Evolutionary conservation across 2,797 vertebrate species (phyloP), one percentile per base, ranked within the genome.

Genomic region (Zenarchopterus dispar): DNA sequence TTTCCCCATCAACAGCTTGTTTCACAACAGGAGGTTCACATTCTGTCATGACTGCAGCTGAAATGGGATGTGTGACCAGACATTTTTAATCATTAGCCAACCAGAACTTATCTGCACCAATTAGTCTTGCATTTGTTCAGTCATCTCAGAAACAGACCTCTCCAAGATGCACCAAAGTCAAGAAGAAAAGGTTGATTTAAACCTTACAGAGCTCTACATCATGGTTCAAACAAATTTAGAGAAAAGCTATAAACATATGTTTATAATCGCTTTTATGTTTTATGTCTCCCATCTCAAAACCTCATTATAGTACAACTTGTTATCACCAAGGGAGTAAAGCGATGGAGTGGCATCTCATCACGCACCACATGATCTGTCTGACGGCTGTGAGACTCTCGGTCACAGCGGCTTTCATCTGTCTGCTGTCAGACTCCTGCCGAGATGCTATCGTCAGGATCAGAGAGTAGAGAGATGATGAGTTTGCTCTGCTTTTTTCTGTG

Each of bases 361-460:
- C 19, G 59, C 75, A 1, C 75, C 23, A 41, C 59, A 56, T 50
- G 67, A 67, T 68, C 31, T 53, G 68, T 77, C 26, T 43, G 60
- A 61, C 58, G 57, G 47, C 15, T 43, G 47, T 57, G 62, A 16
- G 46, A 59, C 64, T 70, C 72, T 71, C 49, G 33, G 44, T 53
- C 70, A 70, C 63, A 52, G 22, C 21, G 5, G 59, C 65, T 75
- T 78, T 84, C 73, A 78, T 77, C 65, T 66, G 66, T 67, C 74
- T 69, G 59, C 67, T 80, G 78, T 78, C 78, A 28, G 61, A 4
- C 70, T 79, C 81, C 79, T 73, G 81, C 56, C n/a, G 75, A 0
- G 77, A 75, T 33, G 65, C 49, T 56, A 0, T 3, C 63, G 63
- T 61, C 64, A 53, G 19, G 21, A 70, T 58, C 44, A 28, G 17